phyloP scores from a whole-genome alignment of 2,797 vertebrate species.

The Peromyscus nudipes region DNA sequence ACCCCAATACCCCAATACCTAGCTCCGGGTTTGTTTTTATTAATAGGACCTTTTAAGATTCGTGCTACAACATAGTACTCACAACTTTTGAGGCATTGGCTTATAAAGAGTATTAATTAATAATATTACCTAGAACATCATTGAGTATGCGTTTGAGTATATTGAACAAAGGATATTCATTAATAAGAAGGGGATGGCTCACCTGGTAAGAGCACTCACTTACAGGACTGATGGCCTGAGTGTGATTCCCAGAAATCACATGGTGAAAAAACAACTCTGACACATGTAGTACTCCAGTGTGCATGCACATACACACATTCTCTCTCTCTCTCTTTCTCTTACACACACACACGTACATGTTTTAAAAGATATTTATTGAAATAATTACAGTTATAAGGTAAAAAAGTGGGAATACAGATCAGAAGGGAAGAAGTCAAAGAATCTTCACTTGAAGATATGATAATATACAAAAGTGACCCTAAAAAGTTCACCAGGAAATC shows the following conservation, averaged over 20 bases:
- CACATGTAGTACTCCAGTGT: neutral
- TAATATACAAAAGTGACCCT: too few species aligned
- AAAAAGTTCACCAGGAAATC: neutral
- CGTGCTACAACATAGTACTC: neutral
- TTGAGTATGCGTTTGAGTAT: neutral
- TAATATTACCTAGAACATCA: constrained; percentile 26
- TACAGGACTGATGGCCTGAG: neutral
- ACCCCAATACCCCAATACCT: too few species aligned
- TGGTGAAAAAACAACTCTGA: neutral
- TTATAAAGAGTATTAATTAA: constrained; percentile 10
- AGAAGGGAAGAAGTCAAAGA: neutral
- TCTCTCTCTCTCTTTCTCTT: too few species aligned
- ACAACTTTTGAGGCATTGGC: constrained; percentile 12
- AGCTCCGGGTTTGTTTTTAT: too few species aligned
- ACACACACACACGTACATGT: too few species aligned
- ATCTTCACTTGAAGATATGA: neutral
- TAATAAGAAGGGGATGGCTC: neutral
- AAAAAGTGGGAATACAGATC: neutral
- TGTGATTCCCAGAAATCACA: neutral
- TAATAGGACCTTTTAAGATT: too few species aligned
- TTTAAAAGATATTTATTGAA: constrained; percentile 23
- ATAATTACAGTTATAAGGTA: constrained; percentile 13
- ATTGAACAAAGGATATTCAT: constrained; percentile 31
- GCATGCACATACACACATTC: too few species aligned
- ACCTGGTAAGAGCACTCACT: neutral